Base-by-base conservation (phyloP, 2,113 vertebrate species). In the Perognathus longimembris region DNA sequence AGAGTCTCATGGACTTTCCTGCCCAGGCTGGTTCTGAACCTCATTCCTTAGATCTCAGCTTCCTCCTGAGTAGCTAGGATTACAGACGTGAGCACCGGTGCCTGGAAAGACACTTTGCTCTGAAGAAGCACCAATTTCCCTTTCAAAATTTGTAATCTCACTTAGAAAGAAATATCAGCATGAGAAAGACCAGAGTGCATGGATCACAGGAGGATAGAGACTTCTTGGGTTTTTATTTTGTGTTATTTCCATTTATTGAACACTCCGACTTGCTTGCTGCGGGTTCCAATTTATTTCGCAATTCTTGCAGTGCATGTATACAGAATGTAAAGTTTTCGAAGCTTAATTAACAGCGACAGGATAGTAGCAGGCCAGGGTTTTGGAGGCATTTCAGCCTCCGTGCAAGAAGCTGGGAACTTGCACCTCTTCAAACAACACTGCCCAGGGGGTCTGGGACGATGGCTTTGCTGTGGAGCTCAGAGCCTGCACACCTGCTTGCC, bases 311-410 rank as follows among this genome's bases (percentile, higher is more conserved):
- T 50, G 67, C 83, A 57, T 84, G 79, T 90, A 92, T 95, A 93
- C 88, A 87, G 36, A 54, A 90, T 75, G 90, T 40, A 90, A 96
- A 96, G 76, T 94, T 96, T 95, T 89, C 26, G 7, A 85, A 93
- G 92, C 92, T 93, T 91, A 84, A 93, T 94, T 92, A 94, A 89
- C 92, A 93, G 95, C 83, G 70, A 93, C 92, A 89, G 67, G 79
- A 86, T 86, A 84, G 92, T 9, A 28, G 75, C 69, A 89, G 93
- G 90, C 94, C 91, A 94, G 93, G 92, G 34, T 94, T 90, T 93
- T 11, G 63, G 77, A 96, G 69, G 38, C 83, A n/a, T 73, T 87
- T 70, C 59, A 91, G 20, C 71, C 94, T 91, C 74, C 63, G 14
- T 11, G 32, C 64, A 66, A 50, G 75, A 92, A 69, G 61, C 92